Evolutionary conservation across 2,888 invertebrate species (phyloP).

Genomic region (Drosophila borborema): DNA sequence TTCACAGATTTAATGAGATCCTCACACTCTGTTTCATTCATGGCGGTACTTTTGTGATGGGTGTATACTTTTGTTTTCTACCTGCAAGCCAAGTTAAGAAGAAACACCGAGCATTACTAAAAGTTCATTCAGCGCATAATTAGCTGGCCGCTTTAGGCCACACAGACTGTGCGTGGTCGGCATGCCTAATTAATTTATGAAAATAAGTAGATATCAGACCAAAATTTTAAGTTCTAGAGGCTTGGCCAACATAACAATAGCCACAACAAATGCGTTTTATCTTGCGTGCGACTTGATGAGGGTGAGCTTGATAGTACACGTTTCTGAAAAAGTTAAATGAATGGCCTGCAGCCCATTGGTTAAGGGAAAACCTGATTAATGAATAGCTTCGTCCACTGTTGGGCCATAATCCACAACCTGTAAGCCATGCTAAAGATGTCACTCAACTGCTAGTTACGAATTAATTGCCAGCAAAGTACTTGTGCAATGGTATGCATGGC

Average conservation of each 20-base stretch:
- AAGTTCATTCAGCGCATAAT: slow-evolving; percentile 36
- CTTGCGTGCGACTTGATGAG: background rate
- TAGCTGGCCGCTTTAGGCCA: slow-evolving; percentile 23
- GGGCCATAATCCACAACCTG: slow-evolving; percentile 9
- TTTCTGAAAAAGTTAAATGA: slow-evolving; percentile 25
- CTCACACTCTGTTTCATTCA: slow-evolving; percentile 93
- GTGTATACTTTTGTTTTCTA: slow-evolving; percentile 83
- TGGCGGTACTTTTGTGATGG: slow-evolving; percentile 86
- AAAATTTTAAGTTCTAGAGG: background rate
- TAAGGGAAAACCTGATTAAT: background rate
- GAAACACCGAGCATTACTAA: slow-evolving; percentile 19
- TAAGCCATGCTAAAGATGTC: slow-evolving; percentile 21
- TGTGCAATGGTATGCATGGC: slow-evolving; percentile 14
- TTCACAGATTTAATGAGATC: slow-evolving; percentile 92
- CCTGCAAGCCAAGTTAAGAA: slow-evolving; percentile 69
- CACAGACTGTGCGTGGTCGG: slow-evolving; percentile 39
- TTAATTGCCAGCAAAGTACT: slow-evolving; percentile 54
- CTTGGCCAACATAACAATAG: slow-evolving; percentile 16
- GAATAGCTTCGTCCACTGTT: slow-evolving; percentile 11
- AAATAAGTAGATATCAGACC: slow-evolving; percentile 30
- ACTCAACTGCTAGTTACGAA: slow-evolving; percentile 31
- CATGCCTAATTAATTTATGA: slow-evolving; percentile 71
- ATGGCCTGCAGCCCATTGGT: slow-evolving; percentile 19
- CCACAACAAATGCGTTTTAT: slow-evolving; percentile 14
- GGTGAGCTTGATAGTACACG: slow-evolving; percentile 4